Conservation (phyloP, 2,797 vertebrate species). For the Borostomias antarcticus region DNA sequence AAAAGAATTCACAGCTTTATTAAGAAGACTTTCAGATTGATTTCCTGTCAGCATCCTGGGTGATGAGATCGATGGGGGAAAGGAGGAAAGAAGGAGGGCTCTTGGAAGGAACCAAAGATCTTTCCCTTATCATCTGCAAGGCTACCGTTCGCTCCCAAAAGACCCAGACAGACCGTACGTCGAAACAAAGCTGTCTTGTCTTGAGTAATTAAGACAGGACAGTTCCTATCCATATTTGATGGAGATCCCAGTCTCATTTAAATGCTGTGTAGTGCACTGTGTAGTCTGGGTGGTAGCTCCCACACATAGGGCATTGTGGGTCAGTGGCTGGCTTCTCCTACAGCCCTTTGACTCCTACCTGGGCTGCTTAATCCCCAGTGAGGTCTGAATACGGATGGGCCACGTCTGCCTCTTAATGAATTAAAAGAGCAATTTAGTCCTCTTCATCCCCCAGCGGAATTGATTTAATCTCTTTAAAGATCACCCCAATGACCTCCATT, state of each 20-base stretch:
- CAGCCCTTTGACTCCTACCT: constrained; percentile 59
- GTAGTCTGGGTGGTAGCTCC: constrained; percentile 65
- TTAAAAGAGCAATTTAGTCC: constrained; percentile 71
- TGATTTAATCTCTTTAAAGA: constrained; percentile 73
- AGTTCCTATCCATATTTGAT: constrained; percentile 77
- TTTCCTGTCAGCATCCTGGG: constrained; percentile 72
- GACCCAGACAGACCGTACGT: constrained; percentile 46
- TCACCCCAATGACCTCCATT: constrained; percentile 59
- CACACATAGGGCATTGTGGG: constrained; percentile 41
- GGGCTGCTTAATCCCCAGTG: constrained; percentile 49
- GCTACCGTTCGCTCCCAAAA: constrained; percentile 30
- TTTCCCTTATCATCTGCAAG: constrained; percentile 44
- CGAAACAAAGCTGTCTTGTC: constrained; percentile 51
- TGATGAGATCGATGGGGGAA: constrained; percentile 68
- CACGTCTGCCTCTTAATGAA: constrained; percentile 76
- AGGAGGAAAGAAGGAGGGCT: constrained; percentile 28
- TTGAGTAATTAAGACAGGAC: constrained; percentile 75
- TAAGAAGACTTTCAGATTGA: constrained; percentile 76
- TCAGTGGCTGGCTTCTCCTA: constrained; percentile 52
- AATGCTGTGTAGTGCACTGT: constrained; percentile 36
- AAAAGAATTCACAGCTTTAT: constrained; percentile 73
- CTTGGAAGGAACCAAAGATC: constrained; percentile 37
- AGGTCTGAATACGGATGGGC: constrained; percentile 59
- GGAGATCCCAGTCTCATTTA: constrained; percentile 71
- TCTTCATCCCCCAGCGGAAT: constrained; percentile 57